Percentiles rank a stretch among this genome's conserved stretches.
Conservation (phyloP, 2,888 invertebrate genomes). For the Camptogramma bilineatum region DNA sequence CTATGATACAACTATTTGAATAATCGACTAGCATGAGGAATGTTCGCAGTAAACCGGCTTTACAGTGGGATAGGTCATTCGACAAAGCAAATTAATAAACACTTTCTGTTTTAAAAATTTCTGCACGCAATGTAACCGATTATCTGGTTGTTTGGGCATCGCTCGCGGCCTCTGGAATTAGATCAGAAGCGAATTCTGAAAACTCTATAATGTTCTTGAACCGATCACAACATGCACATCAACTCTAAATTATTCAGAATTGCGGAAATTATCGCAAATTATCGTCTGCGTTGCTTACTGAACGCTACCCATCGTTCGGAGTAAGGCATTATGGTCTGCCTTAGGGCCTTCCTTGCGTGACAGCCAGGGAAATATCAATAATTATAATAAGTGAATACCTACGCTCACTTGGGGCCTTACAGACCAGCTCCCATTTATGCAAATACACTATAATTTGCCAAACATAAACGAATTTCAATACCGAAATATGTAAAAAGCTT, state of each 20-base stretch:
- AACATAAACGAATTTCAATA: slow-evolving; percentile 42
- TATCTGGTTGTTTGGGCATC: slow-evolving; percentile 47
- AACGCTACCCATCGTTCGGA: slow-evolving; percentile 67
- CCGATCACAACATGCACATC: slow-evolving; percentile 75
- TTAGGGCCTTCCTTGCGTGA: slow-evolving; percentile 69
- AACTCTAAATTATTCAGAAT: slow-evolving; percentile 75
- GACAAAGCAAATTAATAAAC: slow-evolving; percentile 21
- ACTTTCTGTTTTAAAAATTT: slow-evolving; percentile 23
- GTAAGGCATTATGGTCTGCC: slow-evolving; percentile 62
- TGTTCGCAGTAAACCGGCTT: slow-evolving; percentile 18
- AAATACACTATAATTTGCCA: slow-evolving; percentile 55
- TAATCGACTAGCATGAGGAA: neutral
- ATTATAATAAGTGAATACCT: slow-evolving; percentile 70
- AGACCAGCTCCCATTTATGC: slow-evolving; percentile 56
- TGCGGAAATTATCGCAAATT: slow-evolving; percentile 82
- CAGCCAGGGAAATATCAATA: slow-evolving; percentile 76
- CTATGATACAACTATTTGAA: neutral
- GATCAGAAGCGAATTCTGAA: slow-evolving; percentile 55
- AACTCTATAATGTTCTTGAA: slow-evolving; percentile 66
- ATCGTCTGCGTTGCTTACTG: slow-evolving; percentile 70
- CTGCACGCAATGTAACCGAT: slow-evolving; percentile 35
- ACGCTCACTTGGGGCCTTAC: slow-evolving; percentile 58
- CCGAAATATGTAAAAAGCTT: slow-evolving; percentile 26
- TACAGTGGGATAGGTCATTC: slow-evolving; percentile 37
- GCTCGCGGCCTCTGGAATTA: slow-evolving; percentile 56